These are phyloP conservation scores for Laupala kohalensis DNA, from an alignment of 1,140 invertebrate species.

Conservation along the genomic window DNA sequence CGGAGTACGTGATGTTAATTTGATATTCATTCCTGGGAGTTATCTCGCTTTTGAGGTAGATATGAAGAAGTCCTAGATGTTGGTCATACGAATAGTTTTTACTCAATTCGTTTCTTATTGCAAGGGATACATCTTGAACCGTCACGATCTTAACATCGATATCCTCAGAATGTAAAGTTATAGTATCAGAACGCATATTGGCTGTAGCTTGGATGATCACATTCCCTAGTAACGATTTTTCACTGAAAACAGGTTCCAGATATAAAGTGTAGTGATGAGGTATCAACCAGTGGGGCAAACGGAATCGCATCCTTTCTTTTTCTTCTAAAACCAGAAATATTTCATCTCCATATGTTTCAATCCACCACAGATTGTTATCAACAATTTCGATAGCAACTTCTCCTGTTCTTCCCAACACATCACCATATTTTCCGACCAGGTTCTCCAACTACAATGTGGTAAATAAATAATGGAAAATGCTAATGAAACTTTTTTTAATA, in stretches of 20 bases:
- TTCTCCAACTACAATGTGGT: background rate
- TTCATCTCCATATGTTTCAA: background rate
- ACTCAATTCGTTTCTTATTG: background rate
- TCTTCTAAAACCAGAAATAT: background rate
- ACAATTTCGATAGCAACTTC: background rate
- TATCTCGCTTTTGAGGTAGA: background rate
- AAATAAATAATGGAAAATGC: background rate
- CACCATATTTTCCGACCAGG: background rate
- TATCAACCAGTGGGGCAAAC: background rate
- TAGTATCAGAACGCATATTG: background rate
- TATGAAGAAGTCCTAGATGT: background rate
- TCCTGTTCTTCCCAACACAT: background rate
- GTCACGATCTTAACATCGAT: background rate
- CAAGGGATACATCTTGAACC: background rate
- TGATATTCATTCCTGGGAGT: constrained; percentile 20
- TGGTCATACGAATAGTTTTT: background rate
- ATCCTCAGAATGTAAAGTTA: background rate
- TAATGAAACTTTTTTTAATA: background rate
- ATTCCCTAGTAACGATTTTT: background rate
- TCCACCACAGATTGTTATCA: background rate
- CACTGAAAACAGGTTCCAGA: background rate
- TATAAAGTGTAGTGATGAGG: background rate
- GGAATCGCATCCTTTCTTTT: background rate
- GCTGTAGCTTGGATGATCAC: background rate
- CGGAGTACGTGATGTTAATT: constrained; percentile 36